Conservation (phyloP, 2,797 vertebrate species). For the Meriones psammophilus region DNA sequence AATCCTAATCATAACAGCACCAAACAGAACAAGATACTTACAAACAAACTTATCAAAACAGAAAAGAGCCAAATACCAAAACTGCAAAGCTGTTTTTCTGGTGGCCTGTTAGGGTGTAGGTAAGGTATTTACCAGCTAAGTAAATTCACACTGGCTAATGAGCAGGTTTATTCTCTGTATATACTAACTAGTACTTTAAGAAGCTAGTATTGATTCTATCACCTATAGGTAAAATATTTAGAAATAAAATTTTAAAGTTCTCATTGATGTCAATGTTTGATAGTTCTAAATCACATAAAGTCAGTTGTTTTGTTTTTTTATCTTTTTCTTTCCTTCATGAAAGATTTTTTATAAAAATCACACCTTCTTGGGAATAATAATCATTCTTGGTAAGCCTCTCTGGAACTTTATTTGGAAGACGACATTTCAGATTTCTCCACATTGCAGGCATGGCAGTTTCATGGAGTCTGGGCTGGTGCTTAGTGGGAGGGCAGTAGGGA, state of each 20-base stretch:
- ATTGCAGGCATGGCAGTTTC: not conserved
- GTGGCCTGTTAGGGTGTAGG: not conserved
- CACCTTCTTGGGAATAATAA: not conserved
- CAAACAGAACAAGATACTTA: slow-evolving; percentile 23
- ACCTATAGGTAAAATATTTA: slow-evolving; percentile 32
- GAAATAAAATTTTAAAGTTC: slow-evolving; percentile 10
- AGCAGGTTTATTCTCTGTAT: slow-evolving; percentile 25
- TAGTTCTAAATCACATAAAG: slow-evolving; percentile 11
- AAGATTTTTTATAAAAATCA: slow-evolving; percentile 32
- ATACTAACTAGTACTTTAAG: not conserved
- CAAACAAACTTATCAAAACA: slow-evolving; percentile 26
- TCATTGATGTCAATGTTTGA: not conserved
- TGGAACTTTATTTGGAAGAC: slow-evolving; percentile 40
- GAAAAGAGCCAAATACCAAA: not conserved
- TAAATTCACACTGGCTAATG: slow-evolving; percentile 34
- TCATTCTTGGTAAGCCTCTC: slow-evolving; percentile 28
- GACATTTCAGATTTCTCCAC: slow-evolving; percentile 7
- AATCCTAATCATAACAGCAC: not conserved
- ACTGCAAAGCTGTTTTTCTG: not conserved
- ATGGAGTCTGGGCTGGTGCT: slow-evolving; percentile 3
- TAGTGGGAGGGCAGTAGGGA: not conserved
- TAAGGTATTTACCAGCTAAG: not conserved
- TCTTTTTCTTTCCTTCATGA: not conserved
- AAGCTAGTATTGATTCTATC: slow-evolving; percentile 9
- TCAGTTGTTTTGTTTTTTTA: not conserved